A percentile compares a stretch with the other conserved stretches of the same genome.
phyloP scores from a whole-genome alignment of 2,113 vertebrate species.

The Astatotilapia flaviijosephi region DNA sequence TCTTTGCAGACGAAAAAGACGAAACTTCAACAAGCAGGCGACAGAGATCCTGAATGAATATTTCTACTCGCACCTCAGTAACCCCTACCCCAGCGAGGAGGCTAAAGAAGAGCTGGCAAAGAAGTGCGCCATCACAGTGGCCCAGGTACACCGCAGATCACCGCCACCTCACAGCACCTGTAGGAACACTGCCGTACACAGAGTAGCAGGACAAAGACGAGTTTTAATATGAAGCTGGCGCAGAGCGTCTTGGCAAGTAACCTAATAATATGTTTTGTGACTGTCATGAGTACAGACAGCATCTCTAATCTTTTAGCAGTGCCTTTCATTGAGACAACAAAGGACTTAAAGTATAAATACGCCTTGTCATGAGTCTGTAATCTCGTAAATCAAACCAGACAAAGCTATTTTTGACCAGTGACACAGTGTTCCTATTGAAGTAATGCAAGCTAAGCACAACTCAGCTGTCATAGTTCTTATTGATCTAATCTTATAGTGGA shows the following conservation, averaged over 20 bases:
- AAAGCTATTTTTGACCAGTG: slow-evolving; percentile 39
- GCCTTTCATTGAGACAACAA: slow-evolving; percentile 34
- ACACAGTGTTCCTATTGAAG: slow-evolving; percentile 15
- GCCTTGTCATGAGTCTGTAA: slow-evolving; percentile 6
- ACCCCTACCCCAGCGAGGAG: slow-evolving; percentile 99
- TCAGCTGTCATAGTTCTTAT: background rate
- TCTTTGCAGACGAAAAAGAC: slow-evolving; percentile 86
- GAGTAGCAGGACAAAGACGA: background rate
- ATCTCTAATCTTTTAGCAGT: slow-evolving; percentile 27
- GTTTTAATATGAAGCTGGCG: background rate
- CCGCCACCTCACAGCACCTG: background rate
- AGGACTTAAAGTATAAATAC: slow-evolving; percentile 18
- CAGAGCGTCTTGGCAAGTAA: slow-evolving; percentile 15
- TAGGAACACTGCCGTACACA: background rate
- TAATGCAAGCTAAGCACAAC: background rate
- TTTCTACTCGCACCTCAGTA: slow-evolving; percentile 99
- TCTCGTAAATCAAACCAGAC: slow-evolving; percentile 24
- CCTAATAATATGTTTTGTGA: slow-evolving; percentile 5
- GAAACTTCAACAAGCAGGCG: slow-evolving; percentile 99
- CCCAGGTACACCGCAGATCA: slow-evolving; percentile 80
- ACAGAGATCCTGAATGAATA: slow-evolving; percentile 99
- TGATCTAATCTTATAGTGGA: background rate
- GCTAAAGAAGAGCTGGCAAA: slow-evolving; percentile 99
- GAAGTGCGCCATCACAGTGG: slow-evolving; percentile 98
- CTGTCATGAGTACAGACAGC: slow-evolving; percentile 33